Percentiles rank a stretch among this genome's conserved stretches.
Conservation (phyloP, 2,888 invertebrate genomes). For the Pelosia muscerda region DNA sequence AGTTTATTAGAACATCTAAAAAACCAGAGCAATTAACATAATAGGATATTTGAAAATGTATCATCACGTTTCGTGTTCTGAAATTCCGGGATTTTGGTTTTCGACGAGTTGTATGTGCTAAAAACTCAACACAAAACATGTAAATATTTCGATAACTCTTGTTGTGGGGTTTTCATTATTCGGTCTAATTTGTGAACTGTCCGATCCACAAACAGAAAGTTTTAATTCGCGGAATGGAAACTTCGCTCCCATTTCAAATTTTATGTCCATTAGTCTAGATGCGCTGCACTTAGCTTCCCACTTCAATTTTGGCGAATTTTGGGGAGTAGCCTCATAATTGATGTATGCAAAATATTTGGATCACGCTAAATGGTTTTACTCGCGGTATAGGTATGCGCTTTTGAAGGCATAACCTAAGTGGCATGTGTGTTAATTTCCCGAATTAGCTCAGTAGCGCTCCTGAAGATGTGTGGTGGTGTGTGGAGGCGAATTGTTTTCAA, state of each 20-base stretch:
- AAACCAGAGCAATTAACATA: neutral
- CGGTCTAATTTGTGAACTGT: slow-evolving; percentile 19
- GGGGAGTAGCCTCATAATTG: neutral
- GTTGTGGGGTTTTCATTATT: no score
- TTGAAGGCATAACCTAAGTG: neutral
- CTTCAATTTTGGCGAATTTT: slow-evolving; percentile 27
- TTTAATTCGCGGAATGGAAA: slow-evolving; percentile 51
- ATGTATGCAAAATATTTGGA: neutral
- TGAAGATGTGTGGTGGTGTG: no score
- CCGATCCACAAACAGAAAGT: slow-evolving; percentile 44
- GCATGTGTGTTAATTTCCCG: neutral
- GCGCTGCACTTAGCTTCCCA: slow-evolving; percentile 28
- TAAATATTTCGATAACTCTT: no score
- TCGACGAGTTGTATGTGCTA: no score
- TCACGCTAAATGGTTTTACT: neutral
- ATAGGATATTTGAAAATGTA: no score
- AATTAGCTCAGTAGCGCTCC: no score
- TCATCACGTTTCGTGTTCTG: no score
- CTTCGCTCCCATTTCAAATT: slow-evolving; percentile 43
- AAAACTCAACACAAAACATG: no score
- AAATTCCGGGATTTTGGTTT: no score
- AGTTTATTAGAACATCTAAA: neutral
- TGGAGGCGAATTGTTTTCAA: no score
- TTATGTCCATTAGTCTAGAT: slow-evolving; percentile 43
- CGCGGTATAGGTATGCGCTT: neutral